Evolutionary conservation across 2,888 invertebrate genomes (phyloP), one percentile per base, ranked within the genome.

Genomic region (Zootermopsis nevadensis): DNA sequence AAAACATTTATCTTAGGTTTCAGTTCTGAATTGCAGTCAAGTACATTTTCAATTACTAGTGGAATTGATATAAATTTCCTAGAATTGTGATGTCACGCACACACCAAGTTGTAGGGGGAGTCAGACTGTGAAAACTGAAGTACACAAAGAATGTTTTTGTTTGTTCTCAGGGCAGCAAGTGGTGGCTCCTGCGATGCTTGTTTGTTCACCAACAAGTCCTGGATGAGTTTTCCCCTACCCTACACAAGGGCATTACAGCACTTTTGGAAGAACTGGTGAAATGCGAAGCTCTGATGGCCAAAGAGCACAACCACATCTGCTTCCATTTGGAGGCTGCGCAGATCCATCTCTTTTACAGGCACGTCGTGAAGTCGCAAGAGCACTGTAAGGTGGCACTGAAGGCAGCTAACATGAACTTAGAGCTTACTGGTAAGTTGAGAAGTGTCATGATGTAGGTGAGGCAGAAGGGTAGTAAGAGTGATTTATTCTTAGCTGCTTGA

Each of bases 141-240:
- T 48, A 19, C 48, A 48, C 3, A 19, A 48, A 1, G 4, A 19
- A 48, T 48, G n/a, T n/a, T 0, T 48, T 48, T 15, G 48, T 48
- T 19, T 27, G 3, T 53, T 60, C 60, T 35, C 86, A 90, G 89
- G 89, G 91, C 3, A 88, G 89, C 85, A 87, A 91, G 48, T 94
- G 94, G 95, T 97, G 97, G 98, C 89, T 92, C 85, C 91, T 97
- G 87, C 92, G 98, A 86, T 91, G 93, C 82, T 91, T 95, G 86
- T 92, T 93, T 77, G 88, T 95, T 15, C 96, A 97, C 88, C 97
- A 98, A 88, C 91, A 92, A 86, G 89, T 94, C 53, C 88, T 98
- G 24, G 95, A 96, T 86, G 97, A 97, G 86, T 91, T 93, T 84
- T 94, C 95, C 67, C 93, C 93, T 4, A 89, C 91, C n/a, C 87